Base-by-base conservation (phyloP, 2,113 vertebrate genomes). In the Octodon degus region DNA sequence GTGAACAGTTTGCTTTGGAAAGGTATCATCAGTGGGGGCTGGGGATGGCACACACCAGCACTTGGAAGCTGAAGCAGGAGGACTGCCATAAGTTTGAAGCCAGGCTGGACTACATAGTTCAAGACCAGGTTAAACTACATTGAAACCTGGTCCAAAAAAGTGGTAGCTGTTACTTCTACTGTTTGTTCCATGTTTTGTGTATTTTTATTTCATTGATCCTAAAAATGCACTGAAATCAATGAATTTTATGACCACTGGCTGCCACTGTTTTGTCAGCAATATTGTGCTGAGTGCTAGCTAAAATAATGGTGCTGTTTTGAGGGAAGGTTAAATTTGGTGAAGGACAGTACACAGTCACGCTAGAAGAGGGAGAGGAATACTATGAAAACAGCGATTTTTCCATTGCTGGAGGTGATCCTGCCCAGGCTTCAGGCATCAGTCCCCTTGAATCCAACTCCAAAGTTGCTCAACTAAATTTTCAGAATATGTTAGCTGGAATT, bases 391-490 rank as follows among this genome's bases (percentile, higher is more conserved):
- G 65, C 2, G 40, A 17, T 80, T 93, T 76, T 72, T n/a, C 55
- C 60, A 93, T 53, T 16, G 27, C 22, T 92, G 17, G 7, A 90
- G 89, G 76, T 19, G 63, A 20, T 30, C 72, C n/a, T 86, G 27
- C 34, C 16, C 67, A 82, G 79, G 32, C 60, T 88, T 93, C 40
- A 92, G 63, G 68, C 10, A 84, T 0, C 2, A 47, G 80, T 86
- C 91, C 53, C n/a, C n/a, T 91, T 50, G 68, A 20, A 85, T 86
- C 50, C 55, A 84, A 68, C 58, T 92, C 55, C 79, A 83, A 82
- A 84, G n/a, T 67, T 90, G 72, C n/a, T 92, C 84, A 93, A 74
- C 8, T 60, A 94, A 85, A 79, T 34, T 96, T 82, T 80, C 89
- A 92, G 80, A 95, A 89, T 50, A 92, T 22, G 43, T 80, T 30